Percentiles rank a stretch among this genome's conserved stretches.
These are phyloP conservation scores for Ischnura elegans DNA, from an alignment of 2,888 invertebrate genomes.

Conservation along the genomic window DNA sequence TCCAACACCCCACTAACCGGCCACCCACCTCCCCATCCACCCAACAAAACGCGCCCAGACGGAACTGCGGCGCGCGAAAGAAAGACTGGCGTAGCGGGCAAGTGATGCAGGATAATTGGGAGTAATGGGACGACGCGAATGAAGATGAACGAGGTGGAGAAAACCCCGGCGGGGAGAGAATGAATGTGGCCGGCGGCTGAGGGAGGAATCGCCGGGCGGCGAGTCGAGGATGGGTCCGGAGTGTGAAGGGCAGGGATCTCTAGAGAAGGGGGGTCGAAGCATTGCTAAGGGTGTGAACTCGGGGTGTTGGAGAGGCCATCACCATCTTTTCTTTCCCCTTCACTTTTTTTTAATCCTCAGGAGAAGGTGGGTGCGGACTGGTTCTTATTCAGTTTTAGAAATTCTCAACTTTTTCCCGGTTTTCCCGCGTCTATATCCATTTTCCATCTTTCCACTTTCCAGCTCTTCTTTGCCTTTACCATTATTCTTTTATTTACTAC, in stretches of 20 bases:
- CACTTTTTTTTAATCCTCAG: too few relatives aligned
- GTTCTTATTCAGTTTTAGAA: too few relatives aligned
- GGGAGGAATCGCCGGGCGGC: not conserved
- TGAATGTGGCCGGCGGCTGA: not conserved
- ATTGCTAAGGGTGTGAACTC: too few relatives aligned
- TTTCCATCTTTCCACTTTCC: too few relatives aligned
- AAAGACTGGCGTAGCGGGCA: conserved; percentile 39
- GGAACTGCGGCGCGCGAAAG: conserved; percentile 18
- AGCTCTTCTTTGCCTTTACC: too few relatives aligned
- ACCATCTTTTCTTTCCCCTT: too few relatives aligned
- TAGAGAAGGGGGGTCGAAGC: not conserved
- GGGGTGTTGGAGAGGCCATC: too few relatives aligned
- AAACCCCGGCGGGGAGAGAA: not conserved
- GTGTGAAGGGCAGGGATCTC: not conserved
- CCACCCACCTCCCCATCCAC: not conserved
- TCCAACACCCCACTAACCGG: not conserved
- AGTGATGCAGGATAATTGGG: conserved; percentile 61
- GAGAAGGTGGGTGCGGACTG: too few relatives aligned
- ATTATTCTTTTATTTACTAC: too few relatives aligned
- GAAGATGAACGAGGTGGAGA: conserved; percentile 50
- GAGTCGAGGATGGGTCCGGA: not conserved
- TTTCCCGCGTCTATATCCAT: too few relatives aligned
- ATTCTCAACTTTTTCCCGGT: too few relatives aligned
- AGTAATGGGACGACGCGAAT: conserved; percentile 52
- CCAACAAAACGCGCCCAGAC: not conserved